Percentiles rank a stretch among this genome's conserved stretches.
Conservation (phyloP, 2,888 invertebrate genomes). For the Pammene aurita region DNA sequence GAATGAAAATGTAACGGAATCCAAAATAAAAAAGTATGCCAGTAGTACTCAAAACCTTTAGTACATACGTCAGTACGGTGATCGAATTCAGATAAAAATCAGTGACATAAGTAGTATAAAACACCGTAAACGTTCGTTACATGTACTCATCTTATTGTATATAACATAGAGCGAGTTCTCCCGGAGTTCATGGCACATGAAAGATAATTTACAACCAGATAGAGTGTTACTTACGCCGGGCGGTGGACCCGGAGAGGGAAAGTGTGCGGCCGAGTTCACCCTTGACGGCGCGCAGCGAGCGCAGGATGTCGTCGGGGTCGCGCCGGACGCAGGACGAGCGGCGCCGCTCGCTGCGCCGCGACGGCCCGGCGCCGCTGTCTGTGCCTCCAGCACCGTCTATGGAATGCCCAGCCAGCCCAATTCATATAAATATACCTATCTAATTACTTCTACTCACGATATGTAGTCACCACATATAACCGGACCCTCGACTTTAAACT, state of each 20-base stretch:
- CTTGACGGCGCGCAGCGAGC: slow-evolving; percentile 90
- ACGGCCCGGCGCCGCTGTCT: slow-evolving; percentile 64
- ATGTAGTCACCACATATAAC: slow-evolving; percentile 14
- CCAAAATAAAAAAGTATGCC: slow-evolving; percentile 14
- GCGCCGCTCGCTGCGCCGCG: slow-evolving; percentile 85
- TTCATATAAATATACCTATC: slow-evolving; percentile 1
- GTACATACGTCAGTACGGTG: background rate
- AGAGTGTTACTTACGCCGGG: slow-evolving; percentile 86
- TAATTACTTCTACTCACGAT: slow-evolving; percentile 20
- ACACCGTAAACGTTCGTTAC: slow-evolving; percentile 15
- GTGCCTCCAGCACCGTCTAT: slow-evolving; percentile 51
- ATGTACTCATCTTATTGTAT: slow-evolving; percentile 3
- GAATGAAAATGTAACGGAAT: slow-evolving; percentile 34
- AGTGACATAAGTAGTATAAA: slow-evolving; percentile 5
- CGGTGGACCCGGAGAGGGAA: slow-evolving; percentile 88
- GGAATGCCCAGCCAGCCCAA: slow-evolving; percentile 17
- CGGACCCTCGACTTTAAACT: background rate
- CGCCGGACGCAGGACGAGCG: slow-evolving; percentile 92
- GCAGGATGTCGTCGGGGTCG: slow-evolving; percentile 93
- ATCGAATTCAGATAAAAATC: background rate
- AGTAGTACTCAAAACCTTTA: slow-evolving; percentile 6
- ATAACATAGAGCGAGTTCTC: slow-evolving; percentile 5
- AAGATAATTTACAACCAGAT: slow-evolving; percentile 4
- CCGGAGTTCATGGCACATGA: background rate
- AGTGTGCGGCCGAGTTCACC: slow-evolving; percentile 92